These are phyloP conservation scores for Malthinus flaveolus DNA, from an alignment of 2,888 invertebrate species.

Conservation along the genomic window DNA sequence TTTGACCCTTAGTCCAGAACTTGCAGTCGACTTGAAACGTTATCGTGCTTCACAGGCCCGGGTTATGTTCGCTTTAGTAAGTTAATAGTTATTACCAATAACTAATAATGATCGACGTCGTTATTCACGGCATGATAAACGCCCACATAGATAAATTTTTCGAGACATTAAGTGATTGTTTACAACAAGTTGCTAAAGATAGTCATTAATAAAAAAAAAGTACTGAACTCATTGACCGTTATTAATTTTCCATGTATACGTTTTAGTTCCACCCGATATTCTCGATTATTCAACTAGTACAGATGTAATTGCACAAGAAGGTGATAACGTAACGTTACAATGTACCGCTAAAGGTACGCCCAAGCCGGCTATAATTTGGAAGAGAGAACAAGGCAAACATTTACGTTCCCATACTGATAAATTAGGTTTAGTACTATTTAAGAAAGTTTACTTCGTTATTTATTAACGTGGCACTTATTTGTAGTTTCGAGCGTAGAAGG, in stretches of 20 bases:
- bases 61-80: no score
- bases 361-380: constrained; percentile 82
- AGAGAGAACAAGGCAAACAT: constrained; percentile 69
- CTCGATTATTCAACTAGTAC: constrained; percentile 82
- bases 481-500: constrained; percentile 70
- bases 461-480: constrained; percentile 34
- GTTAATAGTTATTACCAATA: no score
- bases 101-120: no score
- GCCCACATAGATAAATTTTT: background rate
- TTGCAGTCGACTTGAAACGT: no score
- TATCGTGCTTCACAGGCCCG: no score
- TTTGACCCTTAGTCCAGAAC: no score
- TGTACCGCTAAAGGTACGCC: constrained; percentile 91
- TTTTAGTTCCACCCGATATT: constrained; percentile 81
- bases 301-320: constrained; percentile 83
- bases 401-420: constrained; percentile 7
- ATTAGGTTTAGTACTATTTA: constrained; percentile 4
- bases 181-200: background rate
- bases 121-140: background rate
- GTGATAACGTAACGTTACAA: constrained; percentile 78
- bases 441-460: background rate
- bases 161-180: background rate
- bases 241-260: constrained; percentile 17
- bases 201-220: background rate
- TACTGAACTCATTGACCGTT: background rate